These are phyloP conservation scores for Piprites chloris DNA, from an alignment of 2,113 vertebrate genomes.

Conservation along the genomic window DNA sequence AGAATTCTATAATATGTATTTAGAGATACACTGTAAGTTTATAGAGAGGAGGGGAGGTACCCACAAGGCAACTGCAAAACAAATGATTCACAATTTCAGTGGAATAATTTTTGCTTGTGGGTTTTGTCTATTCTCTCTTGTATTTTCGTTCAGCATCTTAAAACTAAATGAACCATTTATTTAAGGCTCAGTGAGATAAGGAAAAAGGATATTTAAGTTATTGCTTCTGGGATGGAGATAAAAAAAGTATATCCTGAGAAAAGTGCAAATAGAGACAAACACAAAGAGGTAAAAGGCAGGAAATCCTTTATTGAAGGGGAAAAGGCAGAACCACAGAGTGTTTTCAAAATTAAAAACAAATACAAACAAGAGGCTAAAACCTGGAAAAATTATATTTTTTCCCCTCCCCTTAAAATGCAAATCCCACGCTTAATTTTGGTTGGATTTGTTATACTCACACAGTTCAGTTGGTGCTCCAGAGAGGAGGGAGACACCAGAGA, in stretches of 20 bases:
- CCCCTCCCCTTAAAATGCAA: background rate
- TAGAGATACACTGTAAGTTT: fast-evolving
- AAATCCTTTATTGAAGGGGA: constrained; percentile 63
- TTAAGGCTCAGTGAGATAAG: background rate
- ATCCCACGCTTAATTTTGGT: background rate
- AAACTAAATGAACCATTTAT: background rate
- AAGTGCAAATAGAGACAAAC: background rate
- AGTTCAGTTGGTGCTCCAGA: background rate
- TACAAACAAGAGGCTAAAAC: background rate
- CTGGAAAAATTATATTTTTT: background rate
- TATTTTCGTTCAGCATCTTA: background rate
- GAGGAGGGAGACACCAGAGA: background rate
- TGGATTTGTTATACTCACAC: background rate
- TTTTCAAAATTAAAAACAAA: constrained; percentile 25
- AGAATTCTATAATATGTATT: background rate
- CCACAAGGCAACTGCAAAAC: background rate
- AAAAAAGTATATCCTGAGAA: background rate
- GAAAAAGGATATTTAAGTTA: background rate
- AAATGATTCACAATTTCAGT: background rate
- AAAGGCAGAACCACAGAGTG: constrained; percentile 35
- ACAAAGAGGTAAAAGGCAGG: background rate
- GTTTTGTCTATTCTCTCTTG: background rate
- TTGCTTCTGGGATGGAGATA: background rate
- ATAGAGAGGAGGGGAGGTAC: background rate
- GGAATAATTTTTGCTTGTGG: background rate